Conservation (phyloP, 2,113 vertebrate genomes). For the Rattus norvegicus region DNA sequence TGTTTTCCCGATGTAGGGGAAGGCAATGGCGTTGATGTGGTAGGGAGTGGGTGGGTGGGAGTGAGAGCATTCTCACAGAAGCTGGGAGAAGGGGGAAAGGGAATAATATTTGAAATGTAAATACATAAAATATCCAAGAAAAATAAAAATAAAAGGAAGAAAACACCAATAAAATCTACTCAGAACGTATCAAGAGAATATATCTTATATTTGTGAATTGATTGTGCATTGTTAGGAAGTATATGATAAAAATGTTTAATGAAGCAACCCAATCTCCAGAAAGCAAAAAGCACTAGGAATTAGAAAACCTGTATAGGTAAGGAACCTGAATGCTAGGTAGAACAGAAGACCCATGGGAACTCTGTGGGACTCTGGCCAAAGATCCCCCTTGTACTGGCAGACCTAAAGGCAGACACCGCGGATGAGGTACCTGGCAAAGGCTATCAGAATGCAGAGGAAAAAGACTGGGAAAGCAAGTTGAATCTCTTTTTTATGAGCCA, state of each 20-base stretch:
- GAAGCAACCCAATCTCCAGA: not conserved
- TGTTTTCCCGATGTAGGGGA: no score
- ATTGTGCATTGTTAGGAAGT: not conserved
- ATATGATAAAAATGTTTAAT: not conserved
- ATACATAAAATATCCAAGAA: no score
- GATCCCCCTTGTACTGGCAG: not conserved
- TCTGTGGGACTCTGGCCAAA: fast-evolving
- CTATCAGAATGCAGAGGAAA: not conserved
- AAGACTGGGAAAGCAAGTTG: not conserved
- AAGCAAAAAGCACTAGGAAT: not conserved
- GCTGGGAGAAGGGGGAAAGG: no score
- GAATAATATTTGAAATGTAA: no score
- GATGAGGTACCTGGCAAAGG: not conserved
- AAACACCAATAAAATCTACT: not conserved
- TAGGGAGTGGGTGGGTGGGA: no score
- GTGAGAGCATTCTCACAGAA: no score
- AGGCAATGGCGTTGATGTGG: no score
- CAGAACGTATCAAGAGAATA: not conserved
- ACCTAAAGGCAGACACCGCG: not conserved
- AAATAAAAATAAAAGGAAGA: no score
- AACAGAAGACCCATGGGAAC: not conserved
- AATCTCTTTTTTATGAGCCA: not conserved
- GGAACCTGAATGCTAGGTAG: not conserved
- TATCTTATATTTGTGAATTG: not conserved
- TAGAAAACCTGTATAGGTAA: not conserved